phyloP scores from a whole-genome alignment of 2,113 vertebrate genomes.

The Pongo pygmaeus region DNA sequence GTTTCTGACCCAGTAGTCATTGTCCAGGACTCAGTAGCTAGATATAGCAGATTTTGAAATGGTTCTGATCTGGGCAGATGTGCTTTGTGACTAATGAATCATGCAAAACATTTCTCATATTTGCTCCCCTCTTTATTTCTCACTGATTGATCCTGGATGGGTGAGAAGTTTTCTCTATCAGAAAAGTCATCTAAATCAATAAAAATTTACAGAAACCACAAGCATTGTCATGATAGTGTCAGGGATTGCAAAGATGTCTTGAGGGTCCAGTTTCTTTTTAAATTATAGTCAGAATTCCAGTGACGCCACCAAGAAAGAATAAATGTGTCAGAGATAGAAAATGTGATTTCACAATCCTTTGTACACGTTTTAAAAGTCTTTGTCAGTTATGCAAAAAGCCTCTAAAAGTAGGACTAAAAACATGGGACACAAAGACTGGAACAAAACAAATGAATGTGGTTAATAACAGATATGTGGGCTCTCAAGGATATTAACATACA shows the following conservation, averaged over 20 bases:
- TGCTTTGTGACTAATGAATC: background rate
- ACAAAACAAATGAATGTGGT: background rate
- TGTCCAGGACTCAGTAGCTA: background rate
- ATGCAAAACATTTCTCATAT: background rate
- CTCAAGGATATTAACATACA: slow-evolving; percentile 69
- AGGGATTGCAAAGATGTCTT: too few relatives aligned
- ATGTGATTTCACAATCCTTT: background rate
- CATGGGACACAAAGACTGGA: background rate
- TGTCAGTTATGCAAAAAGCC: slow-evolving; percentile 24
- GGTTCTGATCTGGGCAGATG: too few relatives aligned
- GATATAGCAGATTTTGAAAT: background rate
- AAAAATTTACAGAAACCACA: background rate
- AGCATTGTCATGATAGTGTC: background rate
- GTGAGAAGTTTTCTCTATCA: too few relatives aligned
- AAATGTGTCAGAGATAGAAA: background rate
- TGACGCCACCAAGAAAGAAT: background rate
- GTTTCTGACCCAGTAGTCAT: background rate
- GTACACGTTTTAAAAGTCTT: background rate
- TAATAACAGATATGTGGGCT: slow-evolving; percentile 45
- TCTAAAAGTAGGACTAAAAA: background rate
- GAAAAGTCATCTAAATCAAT: background rate
- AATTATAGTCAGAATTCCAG: background rate
- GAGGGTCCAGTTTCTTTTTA: background rate
- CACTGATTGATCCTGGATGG: background rate
- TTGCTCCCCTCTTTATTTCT: background rate